phyloP scores from a whole-genome alignment of 2,797 vertebrate genomes.

The Dryobates pubescens region DNA sequence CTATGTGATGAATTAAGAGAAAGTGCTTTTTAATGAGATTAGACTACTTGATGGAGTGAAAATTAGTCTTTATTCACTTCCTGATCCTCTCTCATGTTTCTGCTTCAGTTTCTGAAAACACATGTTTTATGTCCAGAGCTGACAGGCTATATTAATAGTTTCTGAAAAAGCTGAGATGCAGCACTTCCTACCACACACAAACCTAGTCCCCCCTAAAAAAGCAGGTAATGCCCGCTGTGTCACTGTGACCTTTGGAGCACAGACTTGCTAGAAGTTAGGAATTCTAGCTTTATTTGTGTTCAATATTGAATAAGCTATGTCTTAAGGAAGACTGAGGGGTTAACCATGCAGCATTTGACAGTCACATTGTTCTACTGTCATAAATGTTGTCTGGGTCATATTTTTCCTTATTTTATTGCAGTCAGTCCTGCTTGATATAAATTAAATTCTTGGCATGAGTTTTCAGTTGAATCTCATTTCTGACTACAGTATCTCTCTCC shows the following conservation, averaged over 20 bases:
- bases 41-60: slow-evolving; percentile 7
- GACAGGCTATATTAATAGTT: background rate
- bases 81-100: slow-evolving; percentile 7
- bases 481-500: background rate
- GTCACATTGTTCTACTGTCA: background rate
- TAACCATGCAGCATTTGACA: background rate
- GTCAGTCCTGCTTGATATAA: background rate
- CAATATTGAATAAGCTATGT: background rate
- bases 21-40: slow-evolving; percentile 48
- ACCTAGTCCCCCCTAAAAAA: background rate
- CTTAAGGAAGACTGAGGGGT: background rate
- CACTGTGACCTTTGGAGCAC: background rate
- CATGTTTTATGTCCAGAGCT: background rate
- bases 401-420: background rate
- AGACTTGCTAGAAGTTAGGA: background rate
- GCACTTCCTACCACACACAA: background rate
- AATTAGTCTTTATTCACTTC: slow-evolving; percentile 28
- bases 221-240: background rate
- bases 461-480: background rate
- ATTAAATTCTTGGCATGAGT: background rate
- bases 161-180: background rate
- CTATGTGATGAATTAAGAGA: slow-evolving; percentile 15
- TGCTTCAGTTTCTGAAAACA: slow-evolving; percentile 21
- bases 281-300: background rate
- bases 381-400: background rate